Conservation (phyloP, 2,113 vertebrate species). For the Oophaga pumilio region DNA sequence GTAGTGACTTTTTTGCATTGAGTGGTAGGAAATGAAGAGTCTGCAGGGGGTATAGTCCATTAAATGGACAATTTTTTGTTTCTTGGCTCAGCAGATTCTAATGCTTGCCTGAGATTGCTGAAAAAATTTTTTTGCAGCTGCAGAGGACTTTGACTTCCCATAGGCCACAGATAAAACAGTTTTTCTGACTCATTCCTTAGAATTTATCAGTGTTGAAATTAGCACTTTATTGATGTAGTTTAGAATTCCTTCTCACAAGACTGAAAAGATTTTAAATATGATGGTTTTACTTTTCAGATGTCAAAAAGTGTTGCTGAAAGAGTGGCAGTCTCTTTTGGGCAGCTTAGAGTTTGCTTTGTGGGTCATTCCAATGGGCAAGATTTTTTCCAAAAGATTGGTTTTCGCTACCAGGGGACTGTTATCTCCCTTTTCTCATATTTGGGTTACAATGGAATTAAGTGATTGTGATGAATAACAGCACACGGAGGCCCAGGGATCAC, state of each 20-base stretch:
- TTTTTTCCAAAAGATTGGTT: neutral
- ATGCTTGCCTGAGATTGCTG: neutral
- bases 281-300: neutral
- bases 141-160: neutral
- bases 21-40: neutral
- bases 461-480: no score
- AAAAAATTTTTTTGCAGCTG: neutral
- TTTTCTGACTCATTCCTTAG: neutral
- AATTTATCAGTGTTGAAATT: neutral
- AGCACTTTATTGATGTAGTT: neutral
- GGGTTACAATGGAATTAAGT: neutral
- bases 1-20: neutral
- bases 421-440: neutral
- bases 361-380: neutral
- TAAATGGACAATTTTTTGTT: no score
- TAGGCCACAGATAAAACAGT: neutral
- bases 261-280: neutral
- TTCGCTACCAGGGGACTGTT: neutral
- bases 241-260: neutral
- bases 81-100: neutral
- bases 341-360: neutral
- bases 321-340: neutral
- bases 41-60: neutral
- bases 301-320: neutral
- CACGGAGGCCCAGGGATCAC: no score